Evolutionary conservation across 2,888 invertebrate species (phyloP).

Genomic region (Lasioglossum marginatum): DNA sequence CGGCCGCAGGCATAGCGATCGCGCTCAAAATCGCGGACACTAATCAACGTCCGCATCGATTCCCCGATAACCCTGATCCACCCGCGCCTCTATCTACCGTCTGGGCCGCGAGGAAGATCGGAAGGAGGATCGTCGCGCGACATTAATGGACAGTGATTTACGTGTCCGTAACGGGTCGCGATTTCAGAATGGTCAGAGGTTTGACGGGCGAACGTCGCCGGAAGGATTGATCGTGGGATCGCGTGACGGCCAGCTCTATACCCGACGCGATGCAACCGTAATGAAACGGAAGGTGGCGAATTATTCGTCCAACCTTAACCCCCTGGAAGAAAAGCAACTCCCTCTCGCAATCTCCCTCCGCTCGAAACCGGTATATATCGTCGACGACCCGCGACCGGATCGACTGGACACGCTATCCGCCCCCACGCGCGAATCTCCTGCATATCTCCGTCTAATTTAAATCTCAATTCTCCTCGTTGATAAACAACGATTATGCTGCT

Average conservation of each 20-base stretch:
- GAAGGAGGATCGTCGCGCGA: background rate
- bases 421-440: slow-evolving; percentile 14
- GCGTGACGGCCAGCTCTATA: slow-evolving; percentile 73
- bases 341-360: background rate
- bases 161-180: slow-evolving; percentile 68
- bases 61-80: slow-evolving; percentile 6
- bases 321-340: background rate
- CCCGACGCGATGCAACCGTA: slow-evolving; percentile 43
- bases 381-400: background rate
- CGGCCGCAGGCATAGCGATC: background rate
- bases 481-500: slow-evolving; percentile 29
- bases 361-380: background rate
- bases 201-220: slow-evolving; percentile 69
- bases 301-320: slow-evolving; percentile 63
- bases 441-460: slow-evolving; percentile 60
- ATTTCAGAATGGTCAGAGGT: slow-evolving; percentile 60
- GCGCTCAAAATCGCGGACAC: background rate
- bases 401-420: slow-evolving; percentile 40
- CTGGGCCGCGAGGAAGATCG: background rate
- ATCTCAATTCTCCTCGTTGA: slow-evolving; percentile 50
- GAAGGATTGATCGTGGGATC: slow-evolving; percentile 76
- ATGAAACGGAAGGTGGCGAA: slow-evolving; percentile 74
- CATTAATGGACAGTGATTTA: slow-evolving; percentile 61
- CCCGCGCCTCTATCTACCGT: background rate
- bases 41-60: slow-evolving; percentile 13